Evolutionary conservation across 2,113 vertebrate genomes (phyloP).

Genomic region (Anoura caudifer): DNA sequence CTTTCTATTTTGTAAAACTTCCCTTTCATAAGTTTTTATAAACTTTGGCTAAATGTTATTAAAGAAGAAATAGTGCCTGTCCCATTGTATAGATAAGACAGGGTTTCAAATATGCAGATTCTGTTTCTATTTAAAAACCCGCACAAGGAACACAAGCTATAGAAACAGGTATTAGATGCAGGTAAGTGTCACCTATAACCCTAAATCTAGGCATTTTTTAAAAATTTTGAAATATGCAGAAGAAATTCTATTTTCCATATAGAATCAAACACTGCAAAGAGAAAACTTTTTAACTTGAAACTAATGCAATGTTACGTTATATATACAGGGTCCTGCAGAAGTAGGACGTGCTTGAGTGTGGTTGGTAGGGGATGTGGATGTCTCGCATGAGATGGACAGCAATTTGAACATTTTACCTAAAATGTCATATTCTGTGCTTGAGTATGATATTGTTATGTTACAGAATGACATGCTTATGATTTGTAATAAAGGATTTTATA

Average conservation of each 20-base stretch:
- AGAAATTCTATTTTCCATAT: neutral
- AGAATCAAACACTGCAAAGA: neutral
- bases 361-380: too few relatives aligned
- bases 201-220: neutral
- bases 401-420: too few relatives aligned
- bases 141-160: neutral
- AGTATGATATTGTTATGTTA: too few relatives aligned
- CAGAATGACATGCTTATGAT: too few relatives aligned
- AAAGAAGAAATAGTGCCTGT: neutral
- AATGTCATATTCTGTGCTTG: too few relatives aligned
- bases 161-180: neutral
- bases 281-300: neutral
- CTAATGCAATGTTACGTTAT: neutral
- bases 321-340: neutral
- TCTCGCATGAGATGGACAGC: too few relatives aligned
- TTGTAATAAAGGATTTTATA: too few relatives aligned
- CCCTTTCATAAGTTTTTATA: neutral
- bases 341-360: too few relatives aligned
- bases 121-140: neutral
- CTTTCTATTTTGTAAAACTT: neutral
- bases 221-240: neutral
- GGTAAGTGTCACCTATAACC: neutral
- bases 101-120: neutral
- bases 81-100: neutral
- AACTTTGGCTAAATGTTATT: neutral